These are phyloP conservation scores for Phortica variegata DNA, from an alignment of 1,140 invertebrate species.

Conservation along the genomic window DNA sequence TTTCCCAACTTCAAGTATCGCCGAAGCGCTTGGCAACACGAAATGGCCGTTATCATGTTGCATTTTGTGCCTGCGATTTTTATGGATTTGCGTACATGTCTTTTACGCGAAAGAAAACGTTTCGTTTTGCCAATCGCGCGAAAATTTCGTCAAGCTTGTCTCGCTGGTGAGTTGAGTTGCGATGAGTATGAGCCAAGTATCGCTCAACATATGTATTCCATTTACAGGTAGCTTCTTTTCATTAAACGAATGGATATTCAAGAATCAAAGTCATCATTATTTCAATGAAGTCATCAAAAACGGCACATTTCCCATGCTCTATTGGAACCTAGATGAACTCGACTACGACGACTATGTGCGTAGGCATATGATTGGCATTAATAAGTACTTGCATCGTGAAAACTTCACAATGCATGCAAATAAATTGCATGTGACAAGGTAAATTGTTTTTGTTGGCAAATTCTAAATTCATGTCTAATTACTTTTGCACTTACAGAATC, in stretches of 20 bases:
- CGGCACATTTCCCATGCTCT: slow-evolving; percentile 26
- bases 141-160: slow-evolving; percentile 74
- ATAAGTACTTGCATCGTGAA: slow-evolving; percentile 77
- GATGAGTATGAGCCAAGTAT: background rate
- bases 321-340: slow-evolving; percentile 56
- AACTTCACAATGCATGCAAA: slow-evolving; percentile 66
- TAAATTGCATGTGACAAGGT: slow-evolving; percentile 65
- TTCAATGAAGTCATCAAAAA: slow-evolving; percentile 57
- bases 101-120: slow-evolving; percentile 72
- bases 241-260: slow-evolving; percentile 83
- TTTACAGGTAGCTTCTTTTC: slow-evolving; percentile 79
- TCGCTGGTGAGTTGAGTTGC: slow-evolving; percentile 56
- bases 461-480: background rate
- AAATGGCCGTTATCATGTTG: slow-evolving; percentile 68
- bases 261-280: slow-evolving; percentile 70
- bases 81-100: slow-evolving; percentile 65
- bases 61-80: slow-evolving; percentile 80
- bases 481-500: slow-evolving; percentile 15
- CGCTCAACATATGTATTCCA: background rate
- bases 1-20: slow-evolving; percentile 81
- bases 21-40: slow-evolving; percentile 71
- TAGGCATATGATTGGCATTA: slow-evolving; percentile 75
- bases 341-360: slow-evolving; percentile 71
- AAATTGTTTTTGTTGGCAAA: background rate
- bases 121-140: slow-evolving; percentile 84